These are phyloP conservation scores for Diuraphis noxia DNA, from an alignment of 1,140 invertebrate genomes.

Conservation along the genomic window DNA sequence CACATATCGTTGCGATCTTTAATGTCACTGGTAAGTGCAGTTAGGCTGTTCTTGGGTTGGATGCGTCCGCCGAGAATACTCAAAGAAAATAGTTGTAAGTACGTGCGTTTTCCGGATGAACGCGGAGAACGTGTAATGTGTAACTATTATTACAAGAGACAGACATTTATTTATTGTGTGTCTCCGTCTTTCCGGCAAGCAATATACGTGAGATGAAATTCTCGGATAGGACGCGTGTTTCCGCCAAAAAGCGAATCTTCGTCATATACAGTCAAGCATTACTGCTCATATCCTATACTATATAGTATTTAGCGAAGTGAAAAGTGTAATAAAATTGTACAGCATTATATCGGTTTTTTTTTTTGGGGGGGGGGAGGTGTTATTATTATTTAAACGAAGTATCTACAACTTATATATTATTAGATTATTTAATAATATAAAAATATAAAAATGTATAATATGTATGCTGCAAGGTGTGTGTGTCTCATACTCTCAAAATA, in stretches of 20 bases:
- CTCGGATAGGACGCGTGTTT: neutral
- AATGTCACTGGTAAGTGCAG: neutral
- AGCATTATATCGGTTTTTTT: neutral
- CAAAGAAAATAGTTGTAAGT: neutral
- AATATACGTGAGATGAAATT: neutral
- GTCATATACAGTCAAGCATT: neutral
- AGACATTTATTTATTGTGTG: neutral
- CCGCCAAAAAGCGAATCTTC: neutral
- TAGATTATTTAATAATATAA: neutral
- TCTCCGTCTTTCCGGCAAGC: neutral
- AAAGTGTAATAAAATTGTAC: neutral
- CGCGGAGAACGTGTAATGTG: neutral
- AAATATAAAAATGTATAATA: neutral
- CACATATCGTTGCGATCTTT: neutral
- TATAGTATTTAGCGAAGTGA: neutral
- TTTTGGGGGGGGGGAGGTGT: too few species aligned
- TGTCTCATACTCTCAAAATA: too few species aligned
- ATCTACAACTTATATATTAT: neutral
- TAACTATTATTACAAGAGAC: slow-evolving; percentile 8
- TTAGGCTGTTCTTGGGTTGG: too few species aligned
- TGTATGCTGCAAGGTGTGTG: too few species aligned
- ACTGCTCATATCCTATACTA: neutral
- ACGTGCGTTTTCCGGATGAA: neutral
- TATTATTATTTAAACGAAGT: too few species aligned
- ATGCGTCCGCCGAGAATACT: neutral